Base-by-base conservation (phyloP, 2,797 vertebrate species). In the Enteromius fasciolatus region DNA sequence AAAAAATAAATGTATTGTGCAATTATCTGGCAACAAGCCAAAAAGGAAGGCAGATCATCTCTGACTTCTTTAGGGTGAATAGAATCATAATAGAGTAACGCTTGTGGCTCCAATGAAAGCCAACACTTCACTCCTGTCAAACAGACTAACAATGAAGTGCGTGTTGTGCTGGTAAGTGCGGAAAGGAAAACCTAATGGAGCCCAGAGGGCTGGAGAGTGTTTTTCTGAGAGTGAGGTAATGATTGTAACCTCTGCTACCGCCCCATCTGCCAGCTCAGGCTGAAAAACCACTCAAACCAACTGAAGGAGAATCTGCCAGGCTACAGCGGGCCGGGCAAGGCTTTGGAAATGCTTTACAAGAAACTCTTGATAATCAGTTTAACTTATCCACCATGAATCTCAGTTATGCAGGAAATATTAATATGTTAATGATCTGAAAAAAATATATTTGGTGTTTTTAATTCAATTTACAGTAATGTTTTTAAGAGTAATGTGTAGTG, bases 221-320 rank as follows among this genome's bases (percentile, higher is more conserved):
- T 46, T 79, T 31, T 28, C 80, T 44, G 63, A 23, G 76, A 76
- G 72, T 79, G 80, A 83, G 72, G 70, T 86, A 69, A 86, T 83
- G 84, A 68, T 54, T 86, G 46, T 86, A 69, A 76, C 81, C 80
- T 79, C 84, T 79, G 31, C 15, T 33, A 36, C n/a, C 18, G 54
- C 48, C 76, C 75, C 78, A 36, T 67, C 81, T 63, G 64, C 36
- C 77, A 66, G 59, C 70, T 76, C 33, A 54, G n/a, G 54, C 85
- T 66, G 64, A 78, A 86, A 83, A 83, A 76, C 23, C 73, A 46
- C 63, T 77, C 63, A 85, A 25, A 80, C 54, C 82, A 44, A 74
- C 54, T 57, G 46, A 76, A 36, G 54, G 48, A 77, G 64, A 83
- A 77, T 33, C 20, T 61, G 28, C 39, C 64, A 59, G 81, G 36